Evolutionary conservation across 2,888 invertebrate genomes (phyloP).

Genomic region (Ariolimax columbianus): DNA sequence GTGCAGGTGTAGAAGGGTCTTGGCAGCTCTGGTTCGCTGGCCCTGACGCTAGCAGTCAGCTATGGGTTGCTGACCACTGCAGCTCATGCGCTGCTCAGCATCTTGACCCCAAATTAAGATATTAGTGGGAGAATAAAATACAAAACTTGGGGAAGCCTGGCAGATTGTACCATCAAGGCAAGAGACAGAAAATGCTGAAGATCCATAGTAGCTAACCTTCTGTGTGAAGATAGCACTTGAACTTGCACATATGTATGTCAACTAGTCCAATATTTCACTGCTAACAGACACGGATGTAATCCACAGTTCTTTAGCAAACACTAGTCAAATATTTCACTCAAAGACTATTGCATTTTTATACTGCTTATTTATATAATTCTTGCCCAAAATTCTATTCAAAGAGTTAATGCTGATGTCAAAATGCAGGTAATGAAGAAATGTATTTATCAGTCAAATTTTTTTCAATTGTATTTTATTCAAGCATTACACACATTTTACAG

Average conservation of each 20-base stretch:
- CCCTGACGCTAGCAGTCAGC: no score
- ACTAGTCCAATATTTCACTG: background rate
- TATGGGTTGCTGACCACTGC: no score
- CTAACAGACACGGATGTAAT: background rate
- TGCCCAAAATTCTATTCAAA: background rate
- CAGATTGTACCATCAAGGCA: no score
- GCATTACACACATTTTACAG: background rate
- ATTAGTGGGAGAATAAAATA: no score
- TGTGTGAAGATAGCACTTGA: no score
- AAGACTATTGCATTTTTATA: background rate
- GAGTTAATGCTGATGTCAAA: background rate
- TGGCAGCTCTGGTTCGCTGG: no score
- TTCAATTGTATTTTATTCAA: background rate
- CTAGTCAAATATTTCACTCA: constrained; percentile 8
- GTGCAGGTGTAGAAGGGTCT: no score
- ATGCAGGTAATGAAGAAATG: background rate
- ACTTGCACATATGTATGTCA: background rate
- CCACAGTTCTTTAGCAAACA: background rate
- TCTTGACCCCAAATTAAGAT: no score
- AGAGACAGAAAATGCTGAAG: no score
- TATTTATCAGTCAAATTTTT: background rate
- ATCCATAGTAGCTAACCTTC: no score
- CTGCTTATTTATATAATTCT: background rate
- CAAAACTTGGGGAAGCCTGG: no score
- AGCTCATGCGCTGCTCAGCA: no score